These are phyloP conservation scores for Trochalopteron elliotii DNA, from an alignment of 2,113 vertebrate species.

Conservation along the genomic window DNA sequence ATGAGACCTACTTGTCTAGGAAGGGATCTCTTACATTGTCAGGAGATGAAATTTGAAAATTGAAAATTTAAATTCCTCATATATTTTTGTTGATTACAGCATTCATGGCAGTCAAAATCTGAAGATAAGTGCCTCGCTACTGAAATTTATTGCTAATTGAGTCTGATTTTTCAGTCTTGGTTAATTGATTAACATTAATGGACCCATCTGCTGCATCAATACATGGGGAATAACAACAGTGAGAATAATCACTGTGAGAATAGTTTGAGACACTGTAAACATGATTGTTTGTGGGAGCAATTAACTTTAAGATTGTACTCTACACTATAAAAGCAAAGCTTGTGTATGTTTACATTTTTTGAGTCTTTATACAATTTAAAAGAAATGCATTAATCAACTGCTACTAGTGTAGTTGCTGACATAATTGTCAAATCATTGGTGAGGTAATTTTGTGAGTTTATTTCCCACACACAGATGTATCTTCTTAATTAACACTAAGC, in stretches of 20 bases:
- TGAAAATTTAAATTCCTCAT: background rate
- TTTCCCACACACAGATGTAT: conserved; percentile 30
- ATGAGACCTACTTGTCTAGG: background rate
- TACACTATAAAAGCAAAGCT: background rate
- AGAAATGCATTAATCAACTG: conserved; percentile 32
- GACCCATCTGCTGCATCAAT: conserved; percentile 49
- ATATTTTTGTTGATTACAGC: background rate
- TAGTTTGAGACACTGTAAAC: conserved; percentile 13
- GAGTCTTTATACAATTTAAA: conserved; percentile 17
- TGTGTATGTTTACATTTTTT: background rate
- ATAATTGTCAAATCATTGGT: background rate
- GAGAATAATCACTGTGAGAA: conserved; percentile 47
- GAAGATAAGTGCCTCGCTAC: conserved; percentile 8
- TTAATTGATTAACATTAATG: conserved; percentile 70
- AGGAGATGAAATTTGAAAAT: background rate
- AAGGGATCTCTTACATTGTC: background rate
- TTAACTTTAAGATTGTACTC: background rate
- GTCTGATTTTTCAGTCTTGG: conserved; percentile 57
- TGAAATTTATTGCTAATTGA: conserved; percentile 57
- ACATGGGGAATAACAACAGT: background rate
- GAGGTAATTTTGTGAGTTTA: background rate
- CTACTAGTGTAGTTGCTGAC: background rate
- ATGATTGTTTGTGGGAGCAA: background rate
- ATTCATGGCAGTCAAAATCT: background rate
- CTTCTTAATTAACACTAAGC: conserved; percentile 57